Conservation (phyloP, 2,888 invertebrate genomes). For the Tinea trinotella region DNA sequence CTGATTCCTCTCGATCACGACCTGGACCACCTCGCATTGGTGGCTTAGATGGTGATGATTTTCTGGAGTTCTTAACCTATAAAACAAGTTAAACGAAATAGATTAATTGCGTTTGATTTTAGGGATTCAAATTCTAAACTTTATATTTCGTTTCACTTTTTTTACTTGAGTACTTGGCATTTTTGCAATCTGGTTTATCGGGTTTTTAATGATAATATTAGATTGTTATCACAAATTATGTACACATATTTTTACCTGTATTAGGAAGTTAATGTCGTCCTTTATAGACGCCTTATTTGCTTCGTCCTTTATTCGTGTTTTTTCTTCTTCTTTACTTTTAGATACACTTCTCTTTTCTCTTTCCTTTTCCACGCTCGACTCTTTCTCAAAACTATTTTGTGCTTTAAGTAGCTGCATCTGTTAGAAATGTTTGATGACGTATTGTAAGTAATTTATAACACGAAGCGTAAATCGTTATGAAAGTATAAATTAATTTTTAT, state of each 20-base stretch:
- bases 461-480: background rate
- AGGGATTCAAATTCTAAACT: too few species aligned
- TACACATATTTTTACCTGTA: conserved; percentile 45
- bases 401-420: conserved; percentile 71
- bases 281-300: conserved; percentile 35
- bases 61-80: conserved; percentile 59
- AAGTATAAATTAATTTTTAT: too few species aligned
- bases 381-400: conserved; percentile 69
- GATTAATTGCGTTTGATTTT: too few species aligned
- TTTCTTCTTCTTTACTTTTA: conserved; percentile 62
- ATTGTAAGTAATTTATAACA: background rate
- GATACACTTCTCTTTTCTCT: conserved; percentile 56
- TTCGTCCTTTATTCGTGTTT: conserved; percentile 45
- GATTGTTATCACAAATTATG: too few species aligned
- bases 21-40: conserved; percentile 57
- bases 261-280: conserved; percentile 64
- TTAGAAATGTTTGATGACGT: conserved; percentile 26
- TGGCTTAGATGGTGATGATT: conserved; percentile 41
- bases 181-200: too few species aligned
- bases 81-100: too few species aligned
- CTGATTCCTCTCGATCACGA: conserved; percentile 52
- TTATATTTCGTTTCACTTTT: too few species aligned
- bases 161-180: too few species aligned
- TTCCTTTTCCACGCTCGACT: conserved; percentile 62
- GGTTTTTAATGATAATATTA: too few species aligned